Percentiles rank a stretch among this genome's conserved stretches.
These are phyloP conservation scores for Capreolus pygargus DNA, from an alignment of 2,113 vertebrate genomes.

Conservation along the genomic window DNA sequence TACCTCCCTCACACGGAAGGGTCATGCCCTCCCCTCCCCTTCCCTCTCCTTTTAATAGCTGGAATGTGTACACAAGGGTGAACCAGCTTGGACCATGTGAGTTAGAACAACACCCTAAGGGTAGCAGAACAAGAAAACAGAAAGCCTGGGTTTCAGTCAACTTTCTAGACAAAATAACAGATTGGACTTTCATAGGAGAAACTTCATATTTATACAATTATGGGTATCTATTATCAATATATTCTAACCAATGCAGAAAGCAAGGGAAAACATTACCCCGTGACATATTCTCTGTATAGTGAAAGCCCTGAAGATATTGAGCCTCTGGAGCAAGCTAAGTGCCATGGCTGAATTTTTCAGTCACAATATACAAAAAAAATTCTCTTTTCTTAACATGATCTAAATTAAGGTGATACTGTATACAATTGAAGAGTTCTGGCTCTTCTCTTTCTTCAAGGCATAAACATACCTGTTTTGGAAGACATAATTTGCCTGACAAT, in stretches of 20 bases:
- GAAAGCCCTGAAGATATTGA: background rate
- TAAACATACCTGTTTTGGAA: background rate
- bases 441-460: conserved; percentile 2
- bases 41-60: background rate
- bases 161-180: background rate
- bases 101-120: background rate
- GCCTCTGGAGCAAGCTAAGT: background rate
- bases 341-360: background rate
- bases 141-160: background rate
- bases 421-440: background rate
- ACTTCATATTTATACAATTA: background rate
- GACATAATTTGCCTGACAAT: background rate
- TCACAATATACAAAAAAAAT: background rate
- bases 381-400: background rate
- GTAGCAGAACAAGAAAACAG: background rate
- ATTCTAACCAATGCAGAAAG: background rate
- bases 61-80: background rate
- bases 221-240: background rate
- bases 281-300: background rate
- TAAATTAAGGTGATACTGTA: background rate
- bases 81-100: background rate
- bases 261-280: background rate
- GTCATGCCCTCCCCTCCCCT: background rate
- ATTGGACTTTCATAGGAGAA: background rate
- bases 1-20: background rate